Conservation (phyloP, 1,140 invertebrate species). For the Amyelois transitella region DNA sequence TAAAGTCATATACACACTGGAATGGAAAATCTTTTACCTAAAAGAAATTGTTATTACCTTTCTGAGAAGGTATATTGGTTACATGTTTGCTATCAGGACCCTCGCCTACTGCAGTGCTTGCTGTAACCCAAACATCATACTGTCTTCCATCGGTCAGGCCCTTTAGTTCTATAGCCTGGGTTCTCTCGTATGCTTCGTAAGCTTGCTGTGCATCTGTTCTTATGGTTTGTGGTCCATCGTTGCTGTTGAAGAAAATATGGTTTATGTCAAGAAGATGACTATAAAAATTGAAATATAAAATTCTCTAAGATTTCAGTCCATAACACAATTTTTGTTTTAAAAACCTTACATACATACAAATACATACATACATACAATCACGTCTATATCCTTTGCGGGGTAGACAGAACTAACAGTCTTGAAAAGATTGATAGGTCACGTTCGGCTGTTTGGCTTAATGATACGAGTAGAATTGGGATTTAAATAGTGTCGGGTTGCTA, state of each 20-base stretch:
- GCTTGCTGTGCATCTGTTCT: slow-evolving; percentile 41
- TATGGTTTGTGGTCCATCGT: slow-evolving; percentile 55
- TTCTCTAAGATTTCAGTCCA: too few relatives aligned
- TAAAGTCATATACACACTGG: too few relatives aligned
- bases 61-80: slow-evolving; percentile 56
- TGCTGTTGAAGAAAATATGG: slow-evolving; percentile 23
- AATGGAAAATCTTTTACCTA: neutral
- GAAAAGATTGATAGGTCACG: too few relatives aligned
- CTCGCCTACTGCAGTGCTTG: slow-evolving; percentile 87
- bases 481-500: too few relatives aligned
- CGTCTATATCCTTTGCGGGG: too few relatives aligned
- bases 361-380: too few relatives aligned
- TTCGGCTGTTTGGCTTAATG: too few relatives aligned
- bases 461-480: too few relatives aligned
- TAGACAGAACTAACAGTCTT: too few relatives aligned
- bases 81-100: slow-evolving; percentile 74
- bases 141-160: slow-evolving; percentile 80
- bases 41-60: slow-evolving; percentile 38
- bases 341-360: too few relatives aligned
- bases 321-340: too few relatives aligned
- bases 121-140: slow-evolving; percentile 92
- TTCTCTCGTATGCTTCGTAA: slow-evolving; percentile 46
- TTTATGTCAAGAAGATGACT: neutral
- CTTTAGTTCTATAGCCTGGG: slow-evolving; percentile 75
- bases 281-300: too few relatives aligned